Conservation (phyloP, 2,888 invertebrate genomes). For the Heliconius hortense region DNA sequence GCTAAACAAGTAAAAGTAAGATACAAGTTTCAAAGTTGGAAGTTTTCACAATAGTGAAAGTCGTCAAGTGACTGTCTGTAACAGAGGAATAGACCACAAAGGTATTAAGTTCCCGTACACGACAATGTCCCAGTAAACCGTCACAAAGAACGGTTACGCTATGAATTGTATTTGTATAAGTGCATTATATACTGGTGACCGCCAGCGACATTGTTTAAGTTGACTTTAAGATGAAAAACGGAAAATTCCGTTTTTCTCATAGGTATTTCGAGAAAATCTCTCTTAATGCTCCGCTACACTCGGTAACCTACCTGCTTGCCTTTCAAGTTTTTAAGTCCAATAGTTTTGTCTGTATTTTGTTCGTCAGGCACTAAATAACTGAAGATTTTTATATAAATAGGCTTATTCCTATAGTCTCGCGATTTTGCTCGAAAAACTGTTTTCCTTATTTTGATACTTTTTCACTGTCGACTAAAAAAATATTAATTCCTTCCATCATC, state of each 20-base stretch:
- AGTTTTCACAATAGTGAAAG: slow-evolving; percentile 38
- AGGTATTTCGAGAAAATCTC: background rate
- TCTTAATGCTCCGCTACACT: background rate
- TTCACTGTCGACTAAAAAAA: background rate
- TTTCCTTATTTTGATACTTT: background rate
- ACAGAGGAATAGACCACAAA: slow-evolving; percentile 37
- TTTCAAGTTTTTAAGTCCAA: no score
- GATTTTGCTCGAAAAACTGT: no score
- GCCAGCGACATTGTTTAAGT: background rate
- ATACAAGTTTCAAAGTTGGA: slow-evolving; percentile 30
- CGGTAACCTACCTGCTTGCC: background rate
- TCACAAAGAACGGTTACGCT: slow-evolving; percentile 21
- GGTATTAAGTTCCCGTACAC: slow-evolving; percentile 38
- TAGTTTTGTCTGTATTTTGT: no score
- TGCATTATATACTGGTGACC: background rate
- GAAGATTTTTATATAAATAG: no score
- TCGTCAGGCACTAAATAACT: no score
- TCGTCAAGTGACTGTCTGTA: slow-evolving; percentile 32
- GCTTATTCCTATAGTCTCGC: no score
- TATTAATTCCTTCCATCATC: background rate
- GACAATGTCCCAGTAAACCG: slow-evolving; percentile 26
- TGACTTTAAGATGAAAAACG: background rate
- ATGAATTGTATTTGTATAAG: slow-evolving; percentile 8
- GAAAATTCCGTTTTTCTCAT: background rate
- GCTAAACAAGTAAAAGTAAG: slow-evolving; percentile 24